Evolutionary conservation across 1,140 invertebrate species (phyloP).

Genomic region (Hesperophylax magnus): DNA sequence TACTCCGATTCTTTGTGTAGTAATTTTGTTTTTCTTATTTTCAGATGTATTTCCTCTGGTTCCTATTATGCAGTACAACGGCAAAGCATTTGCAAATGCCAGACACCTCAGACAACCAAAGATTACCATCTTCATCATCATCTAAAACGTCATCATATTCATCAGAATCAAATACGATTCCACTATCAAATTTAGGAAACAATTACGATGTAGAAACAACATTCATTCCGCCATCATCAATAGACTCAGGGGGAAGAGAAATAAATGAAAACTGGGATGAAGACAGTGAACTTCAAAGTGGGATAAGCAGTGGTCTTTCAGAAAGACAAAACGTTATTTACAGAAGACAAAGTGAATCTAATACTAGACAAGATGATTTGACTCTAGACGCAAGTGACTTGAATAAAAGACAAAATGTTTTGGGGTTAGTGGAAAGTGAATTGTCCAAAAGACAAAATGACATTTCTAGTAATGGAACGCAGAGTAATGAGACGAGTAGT

Average conservation of each 20-base stretch:
- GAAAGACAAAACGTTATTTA: conserved; percentile 18
- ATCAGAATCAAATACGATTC: conserved; percentile 45
- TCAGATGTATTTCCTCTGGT: conserved; percentile 54
- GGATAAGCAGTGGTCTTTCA: conserved; percentile 4
- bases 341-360: conserved; percentile 19
- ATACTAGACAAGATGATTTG: neutral
- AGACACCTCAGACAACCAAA: conserved; percentile 43
- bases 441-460: conserved; percentile 9
- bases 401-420: neutral
- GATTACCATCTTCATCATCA: conserved; percentile 31
- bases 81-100: conserved; percentile 48
- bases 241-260: conserved; percentile 24
- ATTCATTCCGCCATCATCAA: neutral
- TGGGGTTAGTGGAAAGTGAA: conserved; percentile 3
- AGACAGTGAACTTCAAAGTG: conserved; percentile 2
- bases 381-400: neutral
- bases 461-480: conserved; percentile 26
- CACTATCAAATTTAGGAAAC: conserved; percentile 24
- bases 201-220: conserved; percentile 17
- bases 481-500: conserved; percentile 32
- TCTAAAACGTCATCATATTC: conserved; percentile 19
- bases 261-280: neutral
- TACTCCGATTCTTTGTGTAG: too few species aligned
- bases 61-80: conserved; percentile 42
- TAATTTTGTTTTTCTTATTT: conserved; percentile 30